These are phyloP conservation scores for Protonibea diacanthus DNA, from an alignment of 2,797 vertebrate genomes.

Conservation along the genomic window DNA sequence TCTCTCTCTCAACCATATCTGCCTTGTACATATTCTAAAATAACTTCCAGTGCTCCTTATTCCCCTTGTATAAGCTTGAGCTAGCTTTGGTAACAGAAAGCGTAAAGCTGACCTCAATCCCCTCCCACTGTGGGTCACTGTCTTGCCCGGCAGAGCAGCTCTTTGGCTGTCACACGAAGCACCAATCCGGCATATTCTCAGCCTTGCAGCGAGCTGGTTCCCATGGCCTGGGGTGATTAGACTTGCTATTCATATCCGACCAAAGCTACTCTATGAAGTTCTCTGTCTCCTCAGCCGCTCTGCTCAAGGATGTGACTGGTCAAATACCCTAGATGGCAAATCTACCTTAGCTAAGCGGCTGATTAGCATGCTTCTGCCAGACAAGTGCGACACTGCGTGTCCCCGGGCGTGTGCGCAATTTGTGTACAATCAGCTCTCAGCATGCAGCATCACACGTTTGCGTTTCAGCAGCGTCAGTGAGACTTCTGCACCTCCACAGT, in stretches of 20 bases:
- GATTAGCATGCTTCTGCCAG: conserved; percentile 35
- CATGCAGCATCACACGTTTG: not conserved
- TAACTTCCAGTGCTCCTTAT: conserved; percentile 36
- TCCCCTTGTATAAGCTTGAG: conserved; percentile 56
- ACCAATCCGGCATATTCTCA: conserved; percentile 63
- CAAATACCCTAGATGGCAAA: conserved; percentile 45
- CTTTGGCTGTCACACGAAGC: conserved; percentile 52
- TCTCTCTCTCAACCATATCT: conserved; percentile 18
- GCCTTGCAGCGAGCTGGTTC: conserved; percentile 55
- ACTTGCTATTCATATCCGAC: conserved; percentile 75
- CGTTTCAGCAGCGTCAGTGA: not conserved
- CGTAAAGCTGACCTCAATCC: conserved; percentile 72
- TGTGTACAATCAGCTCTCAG: not conserved
- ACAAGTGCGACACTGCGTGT: not conserved
- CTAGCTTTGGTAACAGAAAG: conserved; percentile 59
- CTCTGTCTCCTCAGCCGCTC: conserved; percentile 26
- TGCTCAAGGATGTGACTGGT: conserved; percentile 49
- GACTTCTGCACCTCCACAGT: conserved; percentile 4
- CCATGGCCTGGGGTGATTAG: conserved; percentile 73
- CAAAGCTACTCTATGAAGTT: conserved; percentile 64
- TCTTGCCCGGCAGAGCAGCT: conserved; percentile 43
- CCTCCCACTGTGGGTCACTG: conserved; percentile 71
- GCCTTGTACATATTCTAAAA: conserved; percentile 32
- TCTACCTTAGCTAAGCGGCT: conserved; percentile 39
- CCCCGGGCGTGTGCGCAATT: not conserved